A percentile compares a stretch with the other conserved stretches of the same genome.
phyloP scores from a whole-genome alignment of 2,888 invertebrate species.

The Dyspetes luteomarginatus region DNA sequence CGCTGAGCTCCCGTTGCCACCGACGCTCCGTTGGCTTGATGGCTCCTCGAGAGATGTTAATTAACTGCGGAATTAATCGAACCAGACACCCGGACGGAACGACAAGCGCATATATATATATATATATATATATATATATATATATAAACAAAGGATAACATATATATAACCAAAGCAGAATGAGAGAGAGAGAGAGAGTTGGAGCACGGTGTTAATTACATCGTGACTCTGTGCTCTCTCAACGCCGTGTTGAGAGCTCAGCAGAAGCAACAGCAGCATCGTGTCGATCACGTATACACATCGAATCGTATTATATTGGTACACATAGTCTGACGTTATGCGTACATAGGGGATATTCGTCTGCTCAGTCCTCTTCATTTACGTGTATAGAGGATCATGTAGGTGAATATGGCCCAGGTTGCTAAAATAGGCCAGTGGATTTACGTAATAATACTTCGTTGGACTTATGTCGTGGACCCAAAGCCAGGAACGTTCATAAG shows the following conservation, averaged over 20 bases:
- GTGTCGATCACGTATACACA: slow-evolving; percentile 48
- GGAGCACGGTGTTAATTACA: slow-evolving; percentile 64
- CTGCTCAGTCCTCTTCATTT: not conserved
- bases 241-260: slow-evolving; percentile 31
- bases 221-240: slow-evolving; percentile 56
- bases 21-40: slow-evolving; percentile 55
- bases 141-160: slow-evolving; percentile 22
- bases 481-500: too few relatives aligned
- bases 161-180: slow-evolving; percentile 26
- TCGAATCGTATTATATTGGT: slow-evolving; percentile 50
- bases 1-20: slow-evolving; percentile 41
- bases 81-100: slow-evolving; percentile 65
- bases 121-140: too few relatives aligned
- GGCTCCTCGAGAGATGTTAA: slow-evolving; percentile 67
- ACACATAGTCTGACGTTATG: slow-evolving; percentile 13
- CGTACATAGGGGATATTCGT: slow-evolving; percentile 3
- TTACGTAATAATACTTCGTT: too few relatives aligned
- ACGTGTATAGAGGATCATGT: not conserved
- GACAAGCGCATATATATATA: slow-evolving; percentile 10
- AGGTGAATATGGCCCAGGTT: too few relatives aligned
- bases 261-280: slow-evolving; percentile 11
- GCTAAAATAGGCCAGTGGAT: too few relatives aligned
- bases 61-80: slow-evolving; percentile 70
- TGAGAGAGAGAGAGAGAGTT: slow-evolving; percentile 25
- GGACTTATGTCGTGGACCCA: too few relatives aligned